These are phyloP conservation scores for Polypterus bichir DNA, from an alignment of 2,113 vertebrate species.

Conservation along the genomic window DNA sequence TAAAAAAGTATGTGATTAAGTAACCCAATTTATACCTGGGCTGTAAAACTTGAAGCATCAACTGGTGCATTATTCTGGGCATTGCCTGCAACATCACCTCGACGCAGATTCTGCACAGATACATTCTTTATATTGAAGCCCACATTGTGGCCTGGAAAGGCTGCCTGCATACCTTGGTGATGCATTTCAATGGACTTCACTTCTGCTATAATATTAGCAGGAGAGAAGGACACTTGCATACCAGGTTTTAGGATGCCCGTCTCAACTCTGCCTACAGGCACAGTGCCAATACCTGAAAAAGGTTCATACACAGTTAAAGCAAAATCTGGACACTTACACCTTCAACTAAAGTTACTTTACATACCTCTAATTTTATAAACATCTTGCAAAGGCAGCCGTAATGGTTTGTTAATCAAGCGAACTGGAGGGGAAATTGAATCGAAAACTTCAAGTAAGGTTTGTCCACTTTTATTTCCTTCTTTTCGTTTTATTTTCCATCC, in stretches of 20 bases:
- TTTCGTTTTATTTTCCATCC: slow-evolving; percentile 52
- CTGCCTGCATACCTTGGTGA: slow-evolving; percentile 42
- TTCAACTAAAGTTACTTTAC: not conserved
- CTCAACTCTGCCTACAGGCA: slow-evolving; percentile 48
- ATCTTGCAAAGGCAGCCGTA: slow-evolving; percentile 59
- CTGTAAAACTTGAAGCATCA: slow-evolving; percentile 46
- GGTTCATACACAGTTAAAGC: not conserved
- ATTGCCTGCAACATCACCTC: slow-evolving; percentile 46
- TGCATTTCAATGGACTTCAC: slow-evolving; percentile 56
- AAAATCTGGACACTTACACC: not conserved
- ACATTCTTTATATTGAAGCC: slow-evolving; percentile 58
- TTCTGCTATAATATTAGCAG: slow-evolving; percentile 44
- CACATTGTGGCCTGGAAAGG: slow-evolving; percentile 50
- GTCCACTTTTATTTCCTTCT: slow-evolving; percentile 41
- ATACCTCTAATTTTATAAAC: slow-evolving; percentile 66
- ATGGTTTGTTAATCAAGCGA: slow-evolving; percentile 50
- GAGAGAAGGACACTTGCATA: slow-evolving; percentile 51
- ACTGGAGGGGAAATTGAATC: slow-evolving; percentile 50
- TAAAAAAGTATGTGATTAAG: no score
- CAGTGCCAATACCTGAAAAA: slow-evolving; percentile 41
- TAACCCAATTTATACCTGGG: slow-evolving; percentile 36
- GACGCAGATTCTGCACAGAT: slow-evolving; percentile 47
- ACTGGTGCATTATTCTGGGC: slow-evolving; percentile 56
- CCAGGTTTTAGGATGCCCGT: slow-evolving; percentile 55
- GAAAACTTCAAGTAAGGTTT: slow-evolving; percentile 55